phyloP scores from a whole-genome alignment of 2,797 vertebrate species.

The Ctenosaura bakeri region DNA sequence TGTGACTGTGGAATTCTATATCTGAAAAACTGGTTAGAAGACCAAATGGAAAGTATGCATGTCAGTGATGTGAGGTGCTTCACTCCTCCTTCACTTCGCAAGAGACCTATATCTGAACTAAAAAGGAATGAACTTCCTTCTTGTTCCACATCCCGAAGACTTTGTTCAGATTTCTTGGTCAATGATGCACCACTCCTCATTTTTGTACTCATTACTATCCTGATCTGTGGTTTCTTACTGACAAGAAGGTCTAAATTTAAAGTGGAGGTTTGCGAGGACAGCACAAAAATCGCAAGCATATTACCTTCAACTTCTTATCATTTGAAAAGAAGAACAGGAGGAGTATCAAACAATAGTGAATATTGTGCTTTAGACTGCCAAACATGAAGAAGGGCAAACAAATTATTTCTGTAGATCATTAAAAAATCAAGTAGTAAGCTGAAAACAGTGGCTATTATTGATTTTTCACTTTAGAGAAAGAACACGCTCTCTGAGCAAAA shows the following conservation, averaged over 20 bases:
- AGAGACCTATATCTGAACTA: constrained; percentile 76
- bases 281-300: constrained; percentile 33
- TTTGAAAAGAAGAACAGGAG: constrained; percentile 21
- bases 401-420: constrained; percentile 32
- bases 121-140: constrained; percentile 70
- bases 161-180: constrained; percentile 56
- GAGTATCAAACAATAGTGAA: neutral
- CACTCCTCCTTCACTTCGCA: constrained; percentile 76
- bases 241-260: constrained; percentile 78
- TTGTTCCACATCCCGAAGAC: constrained; percentile 57
- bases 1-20: constrained; percentile 86
- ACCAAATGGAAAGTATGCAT: constrained; percentile 63
- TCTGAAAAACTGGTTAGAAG: constrained; percentile 83
- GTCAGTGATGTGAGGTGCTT: constrained; percentile 73
- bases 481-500: neutral
- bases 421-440: constrained; percentile 14
- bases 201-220: constrained; percentile 71
- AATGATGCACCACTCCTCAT: constrained; percentile 45
- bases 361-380: neutral
- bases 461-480: neutral
- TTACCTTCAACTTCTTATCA: constrained; percentile 24
- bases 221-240: constrained; percentile 78
- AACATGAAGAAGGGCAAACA: constrained; percentile 25
- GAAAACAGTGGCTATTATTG: constrained; percentile 20
- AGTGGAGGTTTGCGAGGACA: constrained; percentile 75